Base-by-base conservation (phyloP, 2,113 vertebrate genomes). In the Lathamus discolor region DNA sequence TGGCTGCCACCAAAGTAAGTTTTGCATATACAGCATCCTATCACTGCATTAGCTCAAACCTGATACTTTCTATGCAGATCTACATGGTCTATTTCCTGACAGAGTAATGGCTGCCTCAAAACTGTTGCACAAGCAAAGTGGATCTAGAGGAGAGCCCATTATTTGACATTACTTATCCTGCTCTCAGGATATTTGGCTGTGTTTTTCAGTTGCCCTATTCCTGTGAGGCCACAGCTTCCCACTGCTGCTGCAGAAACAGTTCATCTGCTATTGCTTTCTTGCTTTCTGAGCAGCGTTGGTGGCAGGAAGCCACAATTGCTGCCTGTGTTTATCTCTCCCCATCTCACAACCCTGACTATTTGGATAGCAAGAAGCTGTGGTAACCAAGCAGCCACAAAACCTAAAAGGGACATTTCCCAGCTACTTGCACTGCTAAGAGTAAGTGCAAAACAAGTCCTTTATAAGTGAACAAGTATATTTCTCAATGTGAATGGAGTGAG, bases 261-360 rank as follows among this genome's bases (percentile, higher is more conserved):
- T 96, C 95, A 86, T 94, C 83, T 96, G 90, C 86, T 63, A 41
- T 87, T 69, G 70, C 64, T 69, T 46, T 62, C 91, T 96, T 93
- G 75, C 84, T 95, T 90, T 64, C 91, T 77, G 93, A 89, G 91
- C 73, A 46, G 91, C 92, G 83, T 55, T 83, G 70, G 89, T 92
- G 94, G 84, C 94, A 97, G 93, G 97, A 97, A 98, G 97, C 80
- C 95, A 96, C 94, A 96, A 76, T 52, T 88, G 90, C 92, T 96
- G 92, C 91, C 68, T 86, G 84, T 95, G 86, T 94, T 97, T 96
- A 93, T 89, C 94, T 97, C 96, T 94, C 82, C 78, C 55, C 73
- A 92, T 97, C 89, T 95, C 3, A 1, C 69, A 81, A 91, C 55
- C 55, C 79, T 95, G 72, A 85, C 79, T 97, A 96, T 96, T 91